phyloP scores from a whole-genome alignment of 30 jellyfish, hydroid and myxozoan species.

The Nemopilema nomurai region DNA sequence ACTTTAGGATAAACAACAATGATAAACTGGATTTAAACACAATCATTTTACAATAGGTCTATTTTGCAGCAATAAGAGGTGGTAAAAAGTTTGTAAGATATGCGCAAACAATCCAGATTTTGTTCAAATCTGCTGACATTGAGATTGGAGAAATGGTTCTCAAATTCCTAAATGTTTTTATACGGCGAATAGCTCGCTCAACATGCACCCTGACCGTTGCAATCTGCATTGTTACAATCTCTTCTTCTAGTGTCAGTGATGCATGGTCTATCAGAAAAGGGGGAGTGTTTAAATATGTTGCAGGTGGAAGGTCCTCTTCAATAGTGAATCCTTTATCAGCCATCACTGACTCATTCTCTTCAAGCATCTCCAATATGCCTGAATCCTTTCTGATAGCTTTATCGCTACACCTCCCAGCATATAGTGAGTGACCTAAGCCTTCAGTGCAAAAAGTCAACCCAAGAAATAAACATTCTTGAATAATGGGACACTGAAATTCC shows the following conservation, averaged over 20 bases:
- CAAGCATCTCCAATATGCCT: conserved; percentile 32
- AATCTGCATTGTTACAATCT: conserved; percentile 40
- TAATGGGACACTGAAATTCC: conserved; percentile 21
- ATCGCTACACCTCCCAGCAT: conserved; percentile 63
- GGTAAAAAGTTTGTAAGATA: conserved; percentile 42
- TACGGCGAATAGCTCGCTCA: conserved; percentile 61
- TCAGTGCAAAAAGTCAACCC: conserved; percentile 50
- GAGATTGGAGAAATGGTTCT: conserved; percentile 22
- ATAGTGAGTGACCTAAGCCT: conserved; percentile 39
- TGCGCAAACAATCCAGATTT: conserved; percentile 37
- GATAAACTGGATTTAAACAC: too few species aligned
- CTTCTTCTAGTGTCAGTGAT: conserved; percentile 44
- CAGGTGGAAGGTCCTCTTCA: conserved; percentile 46
- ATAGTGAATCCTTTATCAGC: conserved; percentile 71
- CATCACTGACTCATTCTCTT: conserved; percentile 66
- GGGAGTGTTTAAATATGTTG: conserved; percentile 40
- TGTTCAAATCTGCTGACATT: conserved; percentile 40
- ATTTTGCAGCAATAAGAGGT: conserved; percentile 22
- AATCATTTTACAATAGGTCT: too few species aligned
- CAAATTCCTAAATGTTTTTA: conserved; percentile 27
- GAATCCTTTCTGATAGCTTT: conserved; percentile 28
- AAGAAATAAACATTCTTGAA: conserved; percentile 29
- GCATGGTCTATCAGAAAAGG: conserved; percentile 60
- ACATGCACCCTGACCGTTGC: conserved; percentile 75
- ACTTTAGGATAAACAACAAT: too few species aligned